A percentile compares a stretch with the other conserved stretches of the same genome.
Evolutionary conservation across 2,888 invertebrate species (phyloP).

Genomic region (Trissoscelio sp.): DNA sequence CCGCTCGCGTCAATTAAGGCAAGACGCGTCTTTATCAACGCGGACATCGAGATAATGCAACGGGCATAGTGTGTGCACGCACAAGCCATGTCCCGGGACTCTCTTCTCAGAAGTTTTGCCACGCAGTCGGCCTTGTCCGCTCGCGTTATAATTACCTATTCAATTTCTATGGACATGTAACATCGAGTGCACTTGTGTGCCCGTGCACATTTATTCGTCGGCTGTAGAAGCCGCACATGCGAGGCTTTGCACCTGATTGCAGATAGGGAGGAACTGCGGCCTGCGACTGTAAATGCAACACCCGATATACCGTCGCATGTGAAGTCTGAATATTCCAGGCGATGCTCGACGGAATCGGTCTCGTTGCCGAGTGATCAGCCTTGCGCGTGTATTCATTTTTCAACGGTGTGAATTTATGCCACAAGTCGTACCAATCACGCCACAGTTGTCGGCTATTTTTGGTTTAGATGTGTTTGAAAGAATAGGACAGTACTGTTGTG

Average conservation of each 20-base stretch:
- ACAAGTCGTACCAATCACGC: slow-evolving; percentile 34
- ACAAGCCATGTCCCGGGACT: slow-evolving; percentile 26
- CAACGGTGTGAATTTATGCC: slow-evolving; percentile 29
- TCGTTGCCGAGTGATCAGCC: slow-evolving; percentile 38
- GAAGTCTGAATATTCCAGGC: slow-evolving; percentile 13
- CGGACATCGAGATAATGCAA: slow-evolving; percentile 31
- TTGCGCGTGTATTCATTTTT: slow-evolving; percentile 42
- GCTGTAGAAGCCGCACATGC: slow-evolving; percentile 72
- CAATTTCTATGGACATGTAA: slow-evolving; percentile 78
- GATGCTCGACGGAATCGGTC: slow-evolving; percentile 40
- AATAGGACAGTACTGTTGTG: slow-evolving; percentile 5
- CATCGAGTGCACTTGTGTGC: slow-evolving; percentile 71
- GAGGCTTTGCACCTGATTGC: slow-evolving; percentile 76
- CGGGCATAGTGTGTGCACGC: slow-evolving; percentile 43
- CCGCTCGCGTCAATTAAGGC: slow-evolving; percentile 48
- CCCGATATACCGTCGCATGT: slow-evolving; percentile 56
- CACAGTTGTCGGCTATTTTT: slow-evolving; percentile 21
- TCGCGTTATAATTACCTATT: slow-evolving; percentile 80
- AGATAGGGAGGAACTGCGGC: slow-evolving; percentile 70
- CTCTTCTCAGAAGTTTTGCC: slow-evolving; percentile 62
- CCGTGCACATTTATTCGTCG: slow-evolving; percentile 62
- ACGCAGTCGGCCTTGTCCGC: slow-evolving; percentile 65
- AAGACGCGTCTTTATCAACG: slow-evolving; percentile 44
- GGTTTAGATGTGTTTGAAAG: slow-evolving; percentile 1
- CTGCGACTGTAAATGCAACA: slow-evolving; percentile 47